Evolutionary conservation across 1,140 invertebrate species (phyloP).

Genomic region (Melitaea cinxia): DNA sequence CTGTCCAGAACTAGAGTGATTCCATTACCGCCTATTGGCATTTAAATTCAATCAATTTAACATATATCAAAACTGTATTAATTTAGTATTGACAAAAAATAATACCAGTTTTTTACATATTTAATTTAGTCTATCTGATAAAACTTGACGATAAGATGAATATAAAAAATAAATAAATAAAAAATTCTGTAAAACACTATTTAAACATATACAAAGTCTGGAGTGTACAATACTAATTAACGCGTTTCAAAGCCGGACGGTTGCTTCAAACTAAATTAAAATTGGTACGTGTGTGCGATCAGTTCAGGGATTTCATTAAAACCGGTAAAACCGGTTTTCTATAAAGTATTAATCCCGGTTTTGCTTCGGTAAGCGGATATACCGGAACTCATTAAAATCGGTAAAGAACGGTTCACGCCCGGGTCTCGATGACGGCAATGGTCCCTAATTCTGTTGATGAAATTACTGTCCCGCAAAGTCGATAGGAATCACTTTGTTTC

Average conservation of each 20-base stretch:
- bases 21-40: too few species aligned
- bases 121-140: too few species aligned
- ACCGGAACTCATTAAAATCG: constrained; percentile 50
- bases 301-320: constrained; percentile 42
- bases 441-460: constrained; percentile 31
- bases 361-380: constrained; percentile 42
- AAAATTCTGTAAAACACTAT: not conserved
- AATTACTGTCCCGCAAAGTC: constrained; percentile 16
- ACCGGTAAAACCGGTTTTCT: constrained; percentile 41
- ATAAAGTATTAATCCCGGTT: constrained; percentile 47
- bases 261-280: constrained; percentile 46
- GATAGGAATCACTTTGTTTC: constrained; percentile 23
- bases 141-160: too few species aligned
- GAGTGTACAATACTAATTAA: constrained; percentile 11
- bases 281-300: constrained; percentile 41
- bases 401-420: constrained; percentile 40
- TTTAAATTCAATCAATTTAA: too few species aligned
- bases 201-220: not conserved
- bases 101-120: too few species aligned
- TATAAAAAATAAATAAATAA: not conserved
- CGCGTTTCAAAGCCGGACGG: constrained; percentile 19
- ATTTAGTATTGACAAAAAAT: too few species aligned
- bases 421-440: constrained; percentile 26
- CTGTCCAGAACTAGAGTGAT: too few species aligned
- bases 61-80: too few species aligned